Base-by-base conservation (phyloP, 2,113 vertebrate genomes). In the Malurus alboscapulatus region DNA sequence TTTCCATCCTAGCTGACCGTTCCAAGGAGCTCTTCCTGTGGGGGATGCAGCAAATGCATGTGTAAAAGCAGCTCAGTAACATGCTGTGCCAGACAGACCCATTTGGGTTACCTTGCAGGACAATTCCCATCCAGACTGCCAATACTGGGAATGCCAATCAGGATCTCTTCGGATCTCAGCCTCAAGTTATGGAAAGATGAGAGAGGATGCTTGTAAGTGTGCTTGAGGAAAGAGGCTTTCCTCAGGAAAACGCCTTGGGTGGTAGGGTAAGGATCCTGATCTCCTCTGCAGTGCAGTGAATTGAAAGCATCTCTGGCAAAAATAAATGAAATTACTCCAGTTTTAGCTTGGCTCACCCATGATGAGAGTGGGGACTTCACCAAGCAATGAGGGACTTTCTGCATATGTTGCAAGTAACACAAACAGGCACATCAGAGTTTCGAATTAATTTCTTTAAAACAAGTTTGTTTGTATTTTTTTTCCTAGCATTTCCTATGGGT, bases 361-460 rank as follows among this genome's bases (percentile, higher is more conserved):
- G 7, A 63, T 45, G 2, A 0, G 59, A 84, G 53, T 34, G 78
- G 59, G 68, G 87, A 11, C 65, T 91, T 72, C 78, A 83, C 40
- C 30, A 53, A 48, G 40, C 5, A 3, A 94, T 92, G 45, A 93
- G 65, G 68, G 5, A 24, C 61, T 6, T 38, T 80, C 79, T 77
- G 30, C 1, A 0, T 51, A 9, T 73, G 36, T 73, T 91, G 63
- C 67, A 80, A 92, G 53, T 63, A 91, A 91, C 79, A 67, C 90
- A 95, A 67, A 94, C 59, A 77, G 73, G n/a, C 61, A 68, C 66
- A 84, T 87, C 40, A 45, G 68, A 45, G 50, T 84, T 93, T 86
- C 40, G 58, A 42, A 85, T 73, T 4, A 88, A 83, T 79, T 63
- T 72, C 36, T 81, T 76, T 74, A 69, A 83, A 88, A 10, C 29